A percentile compares a stretch with the other conserved stretches of the same genome.
Evolutionary conservation across 2,888 invertebrate species (phyloP).

Genomic region (Emmelina monodactyla): DNA sequence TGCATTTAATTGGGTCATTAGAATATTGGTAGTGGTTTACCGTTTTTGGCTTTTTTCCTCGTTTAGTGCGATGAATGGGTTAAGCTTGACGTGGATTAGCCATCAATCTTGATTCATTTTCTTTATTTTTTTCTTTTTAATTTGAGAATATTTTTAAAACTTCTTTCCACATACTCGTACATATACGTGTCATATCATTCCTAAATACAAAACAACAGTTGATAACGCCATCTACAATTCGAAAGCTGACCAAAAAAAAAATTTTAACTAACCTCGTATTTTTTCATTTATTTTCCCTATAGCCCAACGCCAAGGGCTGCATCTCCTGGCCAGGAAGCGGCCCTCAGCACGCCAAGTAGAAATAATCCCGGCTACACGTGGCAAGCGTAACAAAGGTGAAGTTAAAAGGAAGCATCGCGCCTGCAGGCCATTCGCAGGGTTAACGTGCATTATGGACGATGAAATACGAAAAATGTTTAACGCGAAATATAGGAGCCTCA

Average conservation of each 20-base stretch:
- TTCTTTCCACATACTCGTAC: too few species aligned
- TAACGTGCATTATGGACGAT: conserved; percentile 36
- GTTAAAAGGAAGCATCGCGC: conserved; percentile 53
- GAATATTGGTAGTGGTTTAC: conserved; percentile 33
- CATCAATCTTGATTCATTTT: not conserved
- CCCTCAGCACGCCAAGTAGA: conserved; percentile 61
- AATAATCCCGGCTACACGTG: conserved; percentile 41
- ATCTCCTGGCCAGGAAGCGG: conserved; percentile 62
- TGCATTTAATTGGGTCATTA: conserved; percentile 51
- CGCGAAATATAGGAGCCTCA: too few species aligned
- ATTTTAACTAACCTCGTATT: too few species aligned
- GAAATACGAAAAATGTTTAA: conserved; percentile 39
- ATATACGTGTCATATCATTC: too few species aligned
- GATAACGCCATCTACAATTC: too few species aligned
- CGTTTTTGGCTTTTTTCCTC: conserved; percentile 21
- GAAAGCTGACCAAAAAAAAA: too few species aligned
- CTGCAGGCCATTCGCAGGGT: conserved; percentile 33
- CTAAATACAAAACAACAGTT: too few species aligned
- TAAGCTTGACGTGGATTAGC: not conserved
- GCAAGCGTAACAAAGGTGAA: conserved; percentile 65
- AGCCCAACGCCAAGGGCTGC: conserved; percentile 36
- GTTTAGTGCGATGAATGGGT: not conserved
- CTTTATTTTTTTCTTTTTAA: too few species aligned
- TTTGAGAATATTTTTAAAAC: too few species aligned
- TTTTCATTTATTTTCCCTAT: too few species aligned